Evolutionary conservation across 2,113 vertebrate genomes (phyloP), one percentile per base, ranked within the genome.

Genomic region (Chunga burmeisteri): DNA sequence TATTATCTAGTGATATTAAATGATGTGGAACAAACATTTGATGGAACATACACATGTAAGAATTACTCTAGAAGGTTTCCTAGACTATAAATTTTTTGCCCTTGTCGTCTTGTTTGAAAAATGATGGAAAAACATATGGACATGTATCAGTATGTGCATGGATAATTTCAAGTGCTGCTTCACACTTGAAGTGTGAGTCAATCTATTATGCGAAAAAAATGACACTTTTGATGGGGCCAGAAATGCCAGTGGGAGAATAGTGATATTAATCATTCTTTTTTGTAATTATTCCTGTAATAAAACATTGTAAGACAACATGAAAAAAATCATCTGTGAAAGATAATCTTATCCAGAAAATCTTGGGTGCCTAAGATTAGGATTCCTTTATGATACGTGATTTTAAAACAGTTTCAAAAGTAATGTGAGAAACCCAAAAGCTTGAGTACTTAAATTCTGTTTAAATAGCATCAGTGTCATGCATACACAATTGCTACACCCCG

Each of bases 101-200:
- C 25, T 59, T 89, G 65, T 27, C 88, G 93, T 91, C 92, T 96
- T 96, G 77, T 94, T 97, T 93, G 83, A 89, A 36, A 94, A 92
- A 53, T 94, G 65, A 94, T 94, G 83, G 61, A 79, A 93, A 96
- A 96, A 88, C 95, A 97, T 97, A 97, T 95, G 96, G 94, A 91
- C 77, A 12, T 66, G 46, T 94, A 96, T 92, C 93, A 81, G 85
- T 94, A 96, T 77, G 80, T 91, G 81, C 94, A 96, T 95, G 86
- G 81, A 19, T 95, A 97, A 97, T 95, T 97, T 94, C 80, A 79
- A 94, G 96, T 96, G 95, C 94, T 91, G 61, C 40, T 96, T 96
- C 95, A 94, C 94, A 96, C 95, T 95, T 93, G 77, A 94, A 89
- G 94, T 96, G 96, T 96, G 94, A 97, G 94, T 97, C 91, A 82